Percentiles rank a stretch among this genome's conserved stretches.
Conservation (phyloP, 2,797 vertebrate species). For the Crocodylus rhombifer region DNA sequence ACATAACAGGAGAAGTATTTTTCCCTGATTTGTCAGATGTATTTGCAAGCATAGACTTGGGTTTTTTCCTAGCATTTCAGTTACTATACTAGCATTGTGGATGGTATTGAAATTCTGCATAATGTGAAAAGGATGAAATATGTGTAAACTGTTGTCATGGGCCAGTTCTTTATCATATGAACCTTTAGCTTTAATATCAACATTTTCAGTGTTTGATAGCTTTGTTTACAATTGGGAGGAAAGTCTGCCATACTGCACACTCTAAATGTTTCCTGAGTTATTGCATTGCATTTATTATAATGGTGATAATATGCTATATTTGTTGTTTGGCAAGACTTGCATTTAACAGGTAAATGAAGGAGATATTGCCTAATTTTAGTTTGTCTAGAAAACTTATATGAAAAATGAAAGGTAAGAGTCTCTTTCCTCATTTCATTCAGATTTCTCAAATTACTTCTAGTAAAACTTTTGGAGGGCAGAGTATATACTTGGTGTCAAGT, state of each 20-base stretch:
- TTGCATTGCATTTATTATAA: slow-evolving; percentile 66
- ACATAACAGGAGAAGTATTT: slow-evolving; percentile 50
- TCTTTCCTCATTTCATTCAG: slow-evolving; percentile 53
- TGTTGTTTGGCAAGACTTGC: slow-evolving; percentile 58
- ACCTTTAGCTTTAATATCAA: slow-evolving; percentile 87
- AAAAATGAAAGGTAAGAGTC: slow-evolving; percentile 31
- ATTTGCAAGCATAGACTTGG: slow-evolving; percentile 58
- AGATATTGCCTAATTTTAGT: slow-evolving; percentile 64
- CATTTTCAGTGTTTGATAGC: slow-evolving; percentile 81
- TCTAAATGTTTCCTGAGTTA: slow-evolving; percentile 71
- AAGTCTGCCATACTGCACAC: slow-evolving; percentile 70
- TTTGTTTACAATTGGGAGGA: slow-evolving; percentile 77
- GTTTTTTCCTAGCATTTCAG: slow-evolving; percentile 76
- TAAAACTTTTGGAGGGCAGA: slow-evolving; percentile 11
- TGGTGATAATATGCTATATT: slow-evolving; percentile 63
- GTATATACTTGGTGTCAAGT: slow-evolving; percentile 6
- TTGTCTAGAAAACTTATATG: slow-evolving; percentile 51
- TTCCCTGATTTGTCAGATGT: slow-evolving; percentile 68
- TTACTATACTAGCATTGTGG: slow-evolving; percentile 77
- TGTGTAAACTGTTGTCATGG: slow-evolving; percentile 83
- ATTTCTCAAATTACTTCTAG: slow-evolving; percentile 43
- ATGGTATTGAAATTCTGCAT: slow-evolving; percentile 81
- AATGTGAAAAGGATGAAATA: slow-evolving; percentile 83
- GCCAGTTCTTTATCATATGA: slow-evolving; percentile 85
- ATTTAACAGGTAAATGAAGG: slow-evolving; percentile 61